Evolutionary conservation across 2,888 invertebrate species (phyloP).

Genomic region (Rugalucina vietnamica): DNA sequence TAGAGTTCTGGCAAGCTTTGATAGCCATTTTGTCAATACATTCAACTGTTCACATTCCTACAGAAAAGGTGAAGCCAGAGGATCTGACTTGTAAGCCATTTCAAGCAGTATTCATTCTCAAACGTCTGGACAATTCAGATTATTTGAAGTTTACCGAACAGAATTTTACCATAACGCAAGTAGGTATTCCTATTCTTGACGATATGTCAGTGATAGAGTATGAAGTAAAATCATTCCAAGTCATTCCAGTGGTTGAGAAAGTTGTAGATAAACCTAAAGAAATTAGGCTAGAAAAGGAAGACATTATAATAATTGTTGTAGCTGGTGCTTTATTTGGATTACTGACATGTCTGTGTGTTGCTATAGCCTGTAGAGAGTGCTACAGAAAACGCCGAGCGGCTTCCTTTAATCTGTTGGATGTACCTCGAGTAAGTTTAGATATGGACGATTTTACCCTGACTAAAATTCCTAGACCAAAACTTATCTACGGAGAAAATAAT

Average conservation of each 20-base stretch:
- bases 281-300: slow-evolving; percentile 59
- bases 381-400: slow-evolving; percentile 68
- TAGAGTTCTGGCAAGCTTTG: slow-evolving; percentile 61
- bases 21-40: slow-evolving; percentile 40
- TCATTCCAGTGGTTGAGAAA: slow-evolving; percentile 37
- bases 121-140: not conserved
- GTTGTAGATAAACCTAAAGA: slow-evolving; percentile 25
- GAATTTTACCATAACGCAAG: slow-evolving; percentile 1
- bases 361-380: slow-evolving; percentile 68
- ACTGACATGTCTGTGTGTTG: slow-evolving; percentile 63
- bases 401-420: slow-evolving; percentile 72
- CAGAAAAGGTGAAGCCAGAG: slow-evolving; percentile 44
- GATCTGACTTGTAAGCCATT: slow-evolving; percentile 59
- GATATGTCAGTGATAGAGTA: slow-evolving; percentile 49
- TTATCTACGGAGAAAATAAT: slow-evolving; percentile 66
- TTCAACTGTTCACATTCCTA: slow-evolving; percentile 31
- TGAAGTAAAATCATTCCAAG: slow-evolving; percentile 26
- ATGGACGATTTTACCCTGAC: slow-evolving; percentile 75
- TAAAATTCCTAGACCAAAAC: slow-evolving; percentile 70
- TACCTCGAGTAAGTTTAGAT: slow-evolving; percentile 69
- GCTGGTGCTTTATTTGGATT: slow-evolving; percentile 70
- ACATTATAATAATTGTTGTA: slow-evolving; percentile 73
- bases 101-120: slow-evolving; percentile 34
- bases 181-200: slow-evolving; percentile 57
- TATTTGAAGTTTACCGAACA: not conserved